Conservation (phyloP, 2,113 vertebrate species). For the Hyperopisus bebe region DNA sequence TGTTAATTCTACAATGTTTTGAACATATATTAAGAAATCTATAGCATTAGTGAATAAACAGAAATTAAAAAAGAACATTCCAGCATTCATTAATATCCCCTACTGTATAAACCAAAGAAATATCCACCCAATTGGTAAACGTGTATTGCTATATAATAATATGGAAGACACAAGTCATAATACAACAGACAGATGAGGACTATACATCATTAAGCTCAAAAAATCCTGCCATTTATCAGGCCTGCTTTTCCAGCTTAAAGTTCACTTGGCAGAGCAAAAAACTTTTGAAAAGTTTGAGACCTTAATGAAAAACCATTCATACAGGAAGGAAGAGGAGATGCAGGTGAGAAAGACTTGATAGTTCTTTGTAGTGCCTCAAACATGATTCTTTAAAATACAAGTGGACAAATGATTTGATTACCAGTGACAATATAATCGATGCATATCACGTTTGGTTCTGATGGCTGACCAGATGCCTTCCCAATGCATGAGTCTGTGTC, state of each 20-base stretch:
- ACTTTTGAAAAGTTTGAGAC: neutral
- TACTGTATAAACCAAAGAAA: neutral
- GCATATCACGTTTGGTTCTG: too few relatives aligned
- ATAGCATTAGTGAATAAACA: neutral
- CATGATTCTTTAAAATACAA: neutral
- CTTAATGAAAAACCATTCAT: neutral
- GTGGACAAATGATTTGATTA: neutral
- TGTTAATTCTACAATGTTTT: neutral
- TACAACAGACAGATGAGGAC: neutral
- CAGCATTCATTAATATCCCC: neutral
- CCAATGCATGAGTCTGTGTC: neutral
- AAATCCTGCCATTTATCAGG: neutral
- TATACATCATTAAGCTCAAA: neutral
- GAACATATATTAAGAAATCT: neutral
- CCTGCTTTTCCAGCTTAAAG: neutral
- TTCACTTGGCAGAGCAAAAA: neutral
- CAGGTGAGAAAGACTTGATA: neutral
- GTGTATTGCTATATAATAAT: neutral
- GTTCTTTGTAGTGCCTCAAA: neutral
- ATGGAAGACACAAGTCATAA: neutral
- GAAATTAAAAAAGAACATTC: neutral
- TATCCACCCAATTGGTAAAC: neutral
- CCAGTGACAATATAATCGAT: neutral
- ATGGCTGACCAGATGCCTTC: neutral
- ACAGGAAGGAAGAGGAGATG: neutral